Base-by-base conservation (phyloP, 2,113 vertebrate genomes). In the Gasterosteus nipponicus region DNA sequence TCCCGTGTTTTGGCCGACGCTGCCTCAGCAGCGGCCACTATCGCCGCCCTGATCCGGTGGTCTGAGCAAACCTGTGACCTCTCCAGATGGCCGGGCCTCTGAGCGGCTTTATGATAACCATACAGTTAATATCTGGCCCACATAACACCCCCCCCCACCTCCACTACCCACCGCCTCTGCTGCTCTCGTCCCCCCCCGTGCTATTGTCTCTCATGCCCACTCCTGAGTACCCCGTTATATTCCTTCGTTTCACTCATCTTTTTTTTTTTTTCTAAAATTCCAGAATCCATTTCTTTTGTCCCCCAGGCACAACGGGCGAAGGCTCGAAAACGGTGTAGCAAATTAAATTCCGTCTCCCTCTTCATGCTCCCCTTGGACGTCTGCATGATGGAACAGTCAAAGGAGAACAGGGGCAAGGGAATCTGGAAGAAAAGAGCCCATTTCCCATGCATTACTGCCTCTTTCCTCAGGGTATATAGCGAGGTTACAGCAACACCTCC, bases 221-320 rank as follows among this genome's bases (percentile, higher is more conserved):
- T 85, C 78, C 77, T 31, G 65, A 80, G 74, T 75, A 81, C 59
- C 79, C 71, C 64, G 72, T 85, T 90, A 90, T 71, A 87, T 90
- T 91, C 88, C 83, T 89, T 85, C 86, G 86, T 89, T 86, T 86
- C 79, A 61, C 77, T 88, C 81, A 82, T 86, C 83, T 87, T 90
- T 91, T 87, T 26, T 26, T 26, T 26, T 26, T 78, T 26, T 38
- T 38, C 5, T 38, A 38, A 87, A 89, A 89, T 89, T 89, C 73
- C 85, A 85, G 79, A 91, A 88, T 90, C 89, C 85, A 91, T 93
- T 90, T 90, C 73, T 81, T 87, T 89, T 80, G 75, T 85, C 89
- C 82, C 22, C 71, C 39, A 59, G 89, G 90, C 85, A 62, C 62
- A 68, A 51, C 60, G 72, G 82, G 76, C 38, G 74, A 90, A 76